phyloP scores from a whole-genome alignment of 2,113 vertebrate species.

The Thunnus maccoyii region DNA sequence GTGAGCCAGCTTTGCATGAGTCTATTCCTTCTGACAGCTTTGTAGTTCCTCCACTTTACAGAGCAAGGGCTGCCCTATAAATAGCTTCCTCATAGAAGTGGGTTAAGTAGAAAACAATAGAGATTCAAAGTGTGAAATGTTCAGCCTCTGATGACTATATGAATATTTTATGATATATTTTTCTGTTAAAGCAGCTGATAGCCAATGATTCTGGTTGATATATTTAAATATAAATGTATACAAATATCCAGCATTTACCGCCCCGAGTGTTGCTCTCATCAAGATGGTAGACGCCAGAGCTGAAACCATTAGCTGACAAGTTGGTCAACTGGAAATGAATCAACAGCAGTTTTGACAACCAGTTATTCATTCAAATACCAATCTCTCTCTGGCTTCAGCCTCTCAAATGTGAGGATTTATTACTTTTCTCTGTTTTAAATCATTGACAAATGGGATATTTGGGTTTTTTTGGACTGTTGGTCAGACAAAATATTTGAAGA shows the following conservation, averaged over 20 bases:
- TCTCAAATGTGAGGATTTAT: not conserved
- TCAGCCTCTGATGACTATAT: not conserved
- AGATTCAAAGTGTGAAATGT: not conserved
- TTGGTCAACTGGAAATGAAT: no score
- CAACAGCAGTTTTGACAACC: no score
- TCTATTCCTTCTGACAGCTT: slow-evolving; percentile 65
- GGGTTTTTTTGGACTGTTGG: no score
- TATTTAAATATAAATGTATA: no score
- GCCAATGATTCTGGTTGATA: not conserved
- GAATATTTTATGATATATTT: not conserved
- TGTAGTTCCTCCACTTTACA: slow-evolving; percentile 52
- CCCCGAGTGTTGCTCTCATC: not conserved
- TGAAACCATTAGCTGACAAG: not conserved
- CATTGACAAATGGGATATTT: no score
- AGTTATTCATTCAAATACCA: no score
- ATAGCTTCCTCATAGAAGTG: slow-evolving; percentile 19
- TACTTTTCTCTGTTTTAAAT: not conserved
- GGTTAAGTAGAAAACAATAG: slow-evolving; percentile 5
- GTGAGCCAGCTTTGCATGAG: slow-evolving; percentile 59
- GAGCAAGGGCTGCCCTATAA: slow-evolving; percentile 23
- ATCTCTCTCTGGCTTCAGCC: not conserved
- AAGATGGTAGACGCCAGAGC: not conserved
- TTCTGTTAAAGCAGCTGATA: not conserved
- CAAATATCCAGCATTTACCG: no score
- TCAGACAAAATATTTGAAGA: no score